Base-by-base conservation (phyloP, 2,888 invertebrate genomes). In the Chymomyza fuscimana region DNA sequence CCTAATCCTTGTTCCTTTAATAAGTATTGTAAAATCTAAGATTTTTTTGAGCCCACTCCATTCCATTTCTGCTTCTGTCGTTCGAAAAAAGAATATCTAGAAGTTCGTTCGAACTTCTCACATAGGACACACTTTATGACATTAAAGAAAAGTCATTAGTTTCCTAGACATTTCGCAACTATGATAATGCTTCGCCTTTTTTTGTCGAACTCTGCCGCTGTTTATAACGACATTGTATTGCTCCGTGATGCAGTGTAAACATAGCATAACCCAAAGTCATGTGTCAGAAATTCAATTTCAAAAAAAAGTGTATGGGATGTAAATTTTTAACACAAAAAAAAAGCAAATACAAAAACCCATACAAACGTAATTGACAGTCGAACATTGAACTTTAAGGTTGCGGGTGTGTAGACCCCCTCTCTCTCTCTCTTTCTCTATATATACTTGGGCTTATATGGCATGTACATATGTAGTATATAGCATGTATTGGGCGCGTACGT, bases 281-380 rank as follows among this genome's bases (percentile, higher is more conserved):
- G 85, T 88, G 83, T 87, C 76, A 82, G 88, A 84, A 84, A 87
- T 87, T 84, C 85, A 60, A 60, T 60, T 60, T 60, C 25, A 7
- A 56, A 58, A 58, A 10, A 29, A 25, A 25, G 40, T 46, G 12
- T 12, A 46, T 46, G 40, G 40, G 12, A 46, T 46, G 40, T 46
- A 46, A 46, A 46, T 46, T 46, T 46, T 46, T 46, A 46, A 46
- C 40, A 46, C 4, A 60, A 60, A 60, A 29, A 60, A 32, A 22
- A 22, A 58, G 15, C 10, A 58, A 58, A 58, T 58, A 58, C 6
- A 58, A 58, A 25, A 22, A 19, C 19, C 22, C 22, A 52, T 15
- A 29, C 54, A 54, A 29, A 63, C 16, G 66, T 12, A 15, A 61
- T 50, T 66, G 61, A 58, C 75, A 73, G 74, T 76, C 84, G 84